Evolutionary conservation across 2,113 vertebrate genomes (phyloP).

Genomic region (Dipodomys spectabilis): DNA sequence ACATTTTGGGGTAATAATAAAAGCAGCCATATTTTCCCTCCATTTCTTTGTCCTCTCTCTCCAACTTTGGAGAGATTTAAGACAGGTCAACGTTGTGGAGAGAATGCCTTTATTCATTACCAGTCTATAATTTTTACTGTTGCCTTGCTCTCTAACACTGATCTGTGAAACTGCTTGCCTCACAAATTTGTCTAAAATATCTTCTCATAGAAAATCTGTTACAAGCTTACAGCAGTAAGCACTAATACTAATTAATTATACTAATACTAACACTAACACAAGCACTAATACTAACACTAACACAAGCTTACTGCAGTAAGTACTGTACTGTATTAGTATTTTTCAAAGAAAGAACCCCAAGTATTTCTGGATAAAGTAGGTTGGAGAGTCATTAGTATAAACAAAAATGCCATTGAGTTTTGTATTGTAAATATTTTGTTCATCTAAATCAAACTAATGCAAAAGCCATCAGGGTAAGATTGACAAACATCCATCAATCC

Average conservation of each 20-base stretch:
- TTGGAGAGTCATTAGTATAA: background rate
- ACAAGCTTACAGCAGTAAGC: background rate
- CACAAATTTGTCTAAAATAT: background rate
- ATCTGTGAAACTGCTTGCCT: background rate
- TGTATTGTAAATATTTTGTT: background rate
- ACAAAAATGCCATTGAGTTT: background rate
- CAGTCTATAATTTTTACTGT: background rate
- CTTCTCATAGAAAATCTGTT: background rate
- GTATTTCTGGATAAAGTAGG: background rate
- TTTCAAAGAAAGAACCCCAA: constrained; percentile 13
- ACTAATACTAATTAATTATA: too few species aligned
- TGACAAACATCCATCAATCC: background rate
- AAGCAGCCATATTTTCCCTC: background rate
- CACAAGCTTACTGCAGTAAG: too few species aligned
- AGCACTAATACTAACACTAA: too few species aligned
- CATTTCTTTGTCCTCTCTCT: background rate
- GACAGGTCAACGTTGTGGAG: background rate
- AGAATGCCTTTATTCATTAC: background rate
- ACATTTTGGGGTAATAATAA: background rate
- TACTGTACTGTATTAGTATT: background rate
- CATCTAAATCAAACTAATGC: background rate
- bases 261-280: too few species aligned
- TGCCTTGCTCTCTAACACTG: background rate
- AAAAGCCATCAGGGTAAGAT: background rate
- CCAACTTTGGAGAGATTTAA: background rate